Evolutionary conservation across 2,113 vertebrate species (phyloP).

Genomic region (Cebus imitator): DNA sequence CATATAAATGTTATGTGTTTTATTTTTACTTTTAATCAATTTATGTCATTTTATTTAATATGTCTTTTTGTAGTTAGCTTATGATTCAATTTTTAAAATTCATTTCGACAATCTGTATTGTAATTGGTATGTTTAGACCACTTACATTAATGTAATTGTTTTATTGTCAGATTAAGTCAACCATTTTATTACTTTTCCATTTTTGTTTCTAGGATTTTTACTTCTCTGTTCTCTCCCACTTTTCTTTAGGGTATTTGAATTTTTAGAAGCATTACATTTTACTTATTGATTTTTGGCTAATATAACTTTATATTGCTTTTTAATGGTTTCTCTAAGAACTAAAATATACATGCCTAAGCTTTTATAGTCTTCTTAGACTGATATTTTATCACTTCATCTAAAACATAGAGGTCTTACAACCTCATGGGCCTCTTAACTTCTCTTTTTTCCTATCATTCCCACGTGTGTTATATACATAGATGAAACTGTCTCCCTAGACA

Average conservation of each 20-base stretch:
- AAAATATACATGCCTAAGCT: background rate
- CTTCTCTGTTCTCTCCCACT: background rate
- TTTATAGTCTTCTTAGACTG: background rate
- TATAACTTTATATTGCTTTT: background rate
- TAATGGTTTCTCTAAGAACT: background rate
- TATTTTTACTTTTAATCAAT: background rate
- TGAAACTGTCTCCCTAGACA: background rate
- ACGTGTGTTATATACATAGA: background rate
- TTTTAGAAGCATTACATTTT: background rate
- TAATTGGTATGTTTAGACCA: background rate
- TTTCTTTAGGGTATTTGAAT: background rate
- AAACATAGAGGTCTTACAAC: background rate
- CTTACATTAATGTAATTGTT: background rate
- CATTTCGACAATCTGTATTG: background rate
- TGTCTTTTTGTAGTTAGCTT: background rate
- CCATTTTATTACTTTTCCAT: background rate
- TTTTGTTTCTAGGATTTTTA: background rate
- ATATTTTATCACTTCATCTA: background rate
- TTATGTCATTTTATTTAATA: background rate
- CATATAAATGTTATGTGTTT: background rate
- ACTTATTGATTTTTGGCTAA: background rate
- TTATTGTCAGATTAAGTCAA: background rate
- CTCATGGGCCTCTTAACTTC: background rate
- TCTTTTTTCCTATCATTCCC: background rate
- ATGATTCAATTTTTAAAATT: background rate